phyloP scores from a whole-genome alignment of 2,888 invertebrate genomes.

The Caenorhabditis sp. region DNA sequence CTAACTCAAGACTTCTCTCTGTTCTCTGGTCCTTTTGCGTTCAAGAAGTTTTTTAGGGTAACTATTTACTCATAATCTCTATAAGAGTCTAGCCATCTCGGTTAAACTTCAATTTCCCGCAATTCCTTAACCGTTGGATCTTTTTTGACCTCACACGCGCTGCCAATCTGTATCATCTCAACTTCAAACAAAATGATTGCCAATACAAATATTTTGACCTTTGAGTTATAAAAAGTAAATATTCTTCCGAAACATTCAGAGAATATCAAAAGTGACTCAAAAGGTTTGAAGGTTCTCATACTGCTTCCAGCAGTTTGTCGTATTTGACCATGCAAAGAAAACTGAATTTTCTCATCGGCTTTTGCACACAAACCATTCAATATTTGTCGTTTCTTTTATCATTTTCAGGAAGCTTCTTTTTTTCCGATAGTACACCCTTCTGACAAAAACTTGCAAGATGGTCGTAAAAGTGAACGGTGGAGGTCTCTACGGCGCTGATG shows the following conservation, averaged over 20 bases:
- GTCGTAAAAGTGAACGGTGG: constrained; percentile 55
- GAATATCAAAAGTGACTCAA: neutral
- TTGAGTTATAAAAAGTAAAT: constrained; percentile 7
- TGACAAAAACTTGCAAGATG: constrained; percentile 29
- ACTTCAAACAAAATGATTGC: constrained; percentile 24
- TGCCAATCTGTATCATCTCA: constrained; percentile 28
- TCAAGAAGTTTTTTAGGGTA: neutral
- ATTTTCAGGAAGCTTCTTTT: constrained; percentile 24
- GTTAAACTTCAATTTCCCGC: neutral
- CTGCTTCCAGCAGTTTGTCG: neutral
- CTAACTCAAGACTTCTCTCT: neutral
- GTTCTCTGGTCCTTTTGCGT: neutral
- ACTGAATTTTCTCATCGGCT: constrained; percentile 9
- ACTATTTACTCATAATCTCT: neutral
- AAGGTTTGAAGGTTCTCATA: neutral
- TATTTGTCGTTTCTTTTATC: constrained; percentile 14
- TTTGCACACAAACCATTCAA: constrained; percentile 6
- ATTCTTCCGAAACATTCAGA: neutral
- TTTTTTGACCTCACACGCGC: constrained; percentile 8
- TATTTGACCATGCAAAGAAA: neutral
- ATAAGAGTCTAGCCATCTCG: constrained; percentile 16
- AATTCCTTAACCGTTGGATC: neutral
- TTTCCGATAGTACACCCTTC: constrained; percentile 6
- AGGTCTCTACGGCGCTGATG: constrained; percentile 44
- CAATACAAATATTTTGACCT: constrained; percentile 44